These are phyloP conservation scores for Coracias cyanogaster DNA, from an alignment of 2,797 vertebrate species.

Conservation along the genomic window DNA sequence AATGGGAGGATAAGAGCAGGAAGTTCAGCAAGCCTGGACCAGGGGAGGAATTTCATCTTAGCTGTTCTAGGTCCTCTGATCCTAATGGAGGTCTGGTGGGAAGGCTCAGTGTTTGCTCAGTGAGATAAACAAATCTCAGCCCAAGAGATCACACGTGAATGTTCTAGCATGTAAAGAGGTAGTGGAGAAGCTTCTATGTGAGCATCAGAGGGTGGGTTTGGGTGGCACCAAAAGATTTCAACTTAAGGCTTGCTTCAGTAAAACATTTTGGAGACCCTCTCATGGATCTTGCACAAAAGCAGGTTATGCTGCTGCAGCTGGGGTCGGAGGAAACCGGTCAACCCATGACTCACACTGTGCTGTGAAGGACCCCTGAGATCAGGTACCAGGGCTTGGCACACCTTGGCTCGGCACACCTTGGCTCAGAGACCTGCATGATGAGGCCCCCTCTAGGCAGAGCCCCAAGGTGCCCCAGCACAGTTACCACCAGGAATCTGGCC, in stretches of 20 bases:
- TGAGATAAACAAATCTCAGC: background rate
- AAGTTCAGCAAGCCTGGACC: background rate
- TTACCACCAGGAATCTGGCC: background rate
- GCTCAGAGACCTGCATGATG: background rate
- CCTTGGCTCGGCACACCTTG: background rate
- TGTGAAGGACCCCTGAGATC: background rate
- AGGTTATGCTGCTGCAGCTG: background rate
- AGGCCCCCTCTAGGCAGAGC: background rate
- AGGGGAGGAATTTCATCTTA: background rate
- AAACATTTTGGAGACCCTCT: background rate
- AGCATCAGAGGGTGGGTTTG: background rate
- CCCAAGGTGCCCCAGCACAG: background rate
- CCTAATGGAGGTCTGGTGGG: background rate
- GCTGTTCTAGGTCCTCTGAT: background rate
- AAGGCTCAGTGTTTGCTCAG: background rate
- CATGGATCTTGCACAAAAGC: background rate
- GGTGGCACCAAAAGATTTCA: background rate
- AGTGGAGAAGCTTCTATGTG: background rate
- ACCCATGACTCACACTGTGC: rapidly evolving
- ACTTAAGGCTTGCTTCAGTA: background rate
- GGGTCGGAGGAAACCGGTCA: background rate
- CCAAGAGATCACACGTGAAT: background rate
- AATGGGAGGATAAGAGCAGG: background rate
- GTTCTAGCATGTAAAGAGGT: background rate
- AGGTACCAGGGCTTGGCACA: no score